A percentile compares a stretch with the other conserved stretches of the same genome.
Conservation (phyloP, 2,797 vertebrate species). For the Pipistrellus pygmaeus region DNA sequence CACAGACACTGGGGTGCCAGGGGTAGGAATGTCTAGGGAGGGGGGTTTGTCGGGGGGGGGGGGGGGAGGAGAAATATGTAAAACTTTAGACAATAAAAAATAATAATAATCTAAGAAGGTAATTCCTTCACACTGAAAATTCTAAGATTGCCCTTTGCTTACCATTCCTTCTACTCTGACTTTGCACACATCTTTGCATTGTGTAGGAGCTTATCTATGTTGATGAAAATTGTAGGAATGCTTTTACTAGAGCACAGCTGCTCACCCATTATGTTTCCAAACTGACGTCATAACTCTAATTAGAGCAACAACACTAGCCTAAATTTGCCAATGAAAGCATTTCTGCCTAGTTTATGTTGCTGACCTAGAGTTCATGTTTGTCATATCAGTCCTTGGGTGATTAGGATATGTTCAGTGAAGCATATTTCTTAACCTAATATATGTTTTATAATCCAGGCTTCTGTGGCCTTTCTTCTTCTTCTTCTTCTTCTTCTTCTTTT, state of each 20-base stretch:
- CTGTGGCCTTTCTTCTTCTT: neutral
- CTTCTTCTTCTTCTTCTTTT: neutral
- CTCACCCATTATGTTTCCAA: slow-evolving; percentile 32
- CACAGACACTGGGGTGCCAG: too few relatives aligned
- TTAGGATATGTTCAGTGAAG: neutral
- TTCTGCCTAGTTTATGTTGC: neutral
- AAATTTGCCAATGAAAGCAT: neutral
- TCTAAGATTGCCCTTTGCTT: neutral
- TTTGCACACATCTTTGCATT: neutral
- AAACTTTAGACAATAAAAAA: too few relatives aligned
- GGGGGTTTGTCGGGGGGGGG: too few relatives aligned
- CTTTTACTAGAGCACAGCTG: slow-evolving; percentile 24
- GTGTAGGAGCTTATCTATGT: neutral
- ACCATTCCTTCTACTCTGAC: neutral
- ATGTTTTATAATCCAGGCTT: neutral
- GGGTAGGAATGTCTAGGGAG: too few relatives aligned
- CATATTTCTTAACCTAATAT: neutral
- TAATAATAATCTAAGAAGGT: neutral
- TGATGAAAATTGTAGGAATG: slow-evolving; percentile 11
- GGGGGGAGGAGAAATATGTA: too few relatives aligned
- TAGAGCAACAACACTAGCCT: neutral
- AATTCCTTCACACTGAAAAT: neutral
- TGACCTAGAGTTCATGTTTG: neutral
- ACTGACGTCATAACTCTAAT: slow-evolving; percentile 2
- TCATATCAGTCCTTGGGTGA: neutral